Percentiles rank a stretch among this genome's conserved stretches.
Evolutionary conservation across 2,113 vertebrate species (phyloP).

Genomic region (Microtus ochrogaster): DNA sequence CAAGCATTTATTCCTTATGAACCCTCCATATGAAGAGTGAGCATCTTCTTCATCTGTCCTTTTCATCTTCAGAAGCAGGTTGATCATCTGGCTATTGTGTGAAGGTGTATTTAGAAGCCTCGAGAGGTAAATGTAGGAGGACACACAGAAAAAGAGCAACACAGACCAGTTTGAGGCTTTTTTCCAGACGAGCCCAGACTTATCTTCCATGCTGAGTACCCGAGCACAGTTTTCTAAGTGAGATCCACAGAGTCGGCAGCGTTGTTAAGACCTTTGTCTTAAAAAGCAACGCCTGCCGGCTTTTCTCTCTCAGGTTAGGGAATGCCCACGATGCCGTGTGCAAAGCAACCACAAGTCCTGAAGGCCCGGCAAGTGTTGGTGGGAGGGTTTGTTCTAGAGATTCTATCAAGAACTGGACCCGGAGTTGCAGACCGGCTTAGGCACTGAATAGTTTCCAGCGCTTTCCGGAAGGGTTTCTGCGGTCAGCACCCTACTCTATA

Average conservation of each 20-base stretch:
- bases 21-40: fast-evolving
- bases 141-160: not conserved
- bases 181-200: slow-evolving; percentile 39
- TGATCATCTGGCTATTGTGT: not conserved
- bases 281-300: not conserved
- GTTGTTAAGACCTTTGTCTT: not conserved
- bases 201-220: not conserved
- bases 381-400: not conserved
- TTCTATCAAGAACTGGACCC: not conserved
- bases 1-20: not conserved
- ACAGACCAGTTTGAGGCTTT: slow-evolving; percentile 20
- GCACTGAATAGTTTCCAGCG: not conserved
- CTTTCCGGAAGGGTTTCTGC: not conserved
- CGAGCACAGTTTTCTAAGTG: not conserved
- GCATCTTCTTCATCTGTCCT: not conserved
- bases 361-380: not conserved
- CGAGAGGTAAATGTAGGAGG: not conserved
- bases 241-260: not conserved
- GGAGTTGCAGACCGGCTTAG: not conserved
- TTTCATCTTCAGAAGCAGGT: not conserved
- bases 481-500: not conserved
- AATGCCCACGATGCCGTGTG: fast-evolving
- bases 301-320: not conserved
- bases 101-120: not conserved
- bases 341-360: not conserved